Conservation (phyloP, 2,888 invertebrate genomes). For the Tricholauxania praeusta region DNA sequence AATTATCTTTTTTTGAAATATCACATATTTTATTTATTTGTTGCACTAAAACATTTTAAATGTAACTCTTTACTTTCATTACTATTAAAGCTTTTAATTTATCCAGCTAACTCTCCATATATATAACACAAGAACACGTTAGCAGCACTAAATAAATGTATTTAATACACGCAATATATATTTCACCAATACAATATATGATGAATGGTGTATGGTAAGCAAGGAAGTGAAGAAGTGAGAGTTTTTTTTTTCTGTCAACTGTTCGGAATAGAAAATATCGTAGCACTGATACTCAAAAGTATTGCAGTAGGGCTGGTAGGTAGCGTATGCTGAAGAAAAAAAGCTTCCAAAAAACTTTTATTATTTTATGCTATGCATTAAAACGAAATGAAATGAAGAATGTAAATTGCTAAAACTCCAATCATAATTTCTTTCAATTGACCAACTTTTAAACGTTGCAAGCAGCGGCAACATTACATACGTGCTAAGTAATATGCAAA, state of each 20-base stretch:
- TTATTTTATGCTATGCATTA: too few species aligned
- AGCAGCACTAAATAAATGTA: background rate
- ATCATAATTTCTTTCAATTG: conserved; percentile 19
- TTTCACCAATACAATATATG: background rate
- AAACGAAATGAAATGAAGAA: conserved; percentile 15
- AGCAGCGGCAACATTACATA: too few species aligned
- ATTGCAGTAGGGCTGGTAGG: too few species aligned
- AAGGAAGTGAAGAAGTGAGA: conserved; percentile 24
- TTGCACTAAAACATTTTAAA: too few species aligned
- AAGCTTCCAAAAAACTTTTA: too few species aligned
- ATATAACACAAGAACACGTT: background rate
- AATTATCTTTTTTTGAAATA: too few species aligned
- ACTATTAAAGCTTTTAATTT: too few species aligned
- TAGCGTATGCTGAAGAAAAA: too few species aligned
- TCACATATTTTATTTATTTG: too few species aligned
- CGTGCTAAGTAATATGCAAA: too few species aligned
- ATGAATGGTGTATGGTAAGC: background rate
- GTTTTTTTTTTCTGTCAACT: conserved; percentile 9
- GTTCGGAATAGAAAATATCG: conserved; percentile 15
- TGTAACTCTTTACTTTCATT: too few species aligned
- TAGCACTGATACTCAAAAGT: background rate
- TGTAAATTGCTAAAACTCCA: background rate
- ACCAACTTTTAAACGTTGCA: conserved; percentile 15
- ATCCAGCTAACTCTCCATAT: too few species aligned
- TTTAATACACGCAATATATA: background rate